Percentiles rank a stretch among this genome's conserved stretches.
These are phyloP conservation scores for Magallana nippona DNA, from an alignment of 2,888 invertebrate genomes.

Conservation along the genomic window DNA sequence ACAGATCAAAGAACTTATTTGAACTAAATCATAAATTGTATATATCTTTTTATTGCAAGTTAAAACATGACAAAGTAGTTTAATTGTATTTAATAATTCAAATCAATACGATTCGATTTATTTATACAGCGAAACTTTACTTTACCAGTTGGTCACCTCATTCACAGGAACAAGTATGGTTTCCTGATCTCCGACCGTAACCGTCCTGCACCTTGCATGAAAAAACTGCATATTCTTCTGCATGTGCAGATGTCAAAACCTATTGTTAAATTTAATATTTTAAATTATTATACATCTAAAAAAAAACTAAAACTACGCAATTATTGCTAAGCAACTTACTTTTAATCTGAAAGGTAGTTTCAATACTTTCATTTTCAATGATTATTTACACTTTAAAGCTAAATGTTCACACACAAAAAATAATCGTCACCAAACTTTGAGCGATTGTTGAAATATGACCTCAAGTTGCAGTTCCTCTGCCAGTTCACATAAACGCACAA, in stretches of 20 bases:
- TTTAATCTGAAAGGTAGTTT: background rate
- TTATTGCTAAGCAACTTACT: background rate
- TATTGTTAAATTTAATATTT: too few species aligned
- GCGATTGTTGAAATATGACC: background rate
- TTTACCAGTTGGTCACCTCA: slow-evolving; percentile 19
- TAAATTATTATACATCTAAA: too few species aligned
- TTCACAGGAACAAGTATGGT: slow-evolving; percentile 11
- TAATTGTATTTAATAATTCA: too few species aligned
- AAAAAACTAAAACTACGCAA: too few species aligned
- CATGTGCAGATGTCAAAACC: background rate
- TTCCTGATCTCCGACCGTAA: background rate
- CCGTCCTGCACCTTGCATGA: background rate
- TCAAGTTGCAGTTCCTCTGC: slow-evolving; percentile 9
- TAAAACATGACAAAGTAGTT: too few species aligned
- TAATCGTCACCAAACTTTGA: background rate
- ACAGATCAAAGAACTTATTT: too few species aligned
- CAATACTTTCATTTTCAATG: background rate
- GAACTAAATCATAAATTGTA: too few species aligned
- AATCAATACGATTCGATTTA: too few species aligned
- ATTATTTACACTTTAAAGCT: background rate
- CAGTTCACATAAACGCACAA: slow-evolving; percentile 23
- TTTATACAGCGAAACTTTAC: background rate
- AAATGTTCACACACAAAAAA: background rate
- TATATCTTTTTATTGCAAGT: too few species aligned
- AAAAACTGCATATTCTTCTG: background rate